Evolutionary conservation across 2,113 vertebrate genomes (phyloP), one percentile per base, ranked within the genome.

Genomic region (Saguinus imperator): DNA sequence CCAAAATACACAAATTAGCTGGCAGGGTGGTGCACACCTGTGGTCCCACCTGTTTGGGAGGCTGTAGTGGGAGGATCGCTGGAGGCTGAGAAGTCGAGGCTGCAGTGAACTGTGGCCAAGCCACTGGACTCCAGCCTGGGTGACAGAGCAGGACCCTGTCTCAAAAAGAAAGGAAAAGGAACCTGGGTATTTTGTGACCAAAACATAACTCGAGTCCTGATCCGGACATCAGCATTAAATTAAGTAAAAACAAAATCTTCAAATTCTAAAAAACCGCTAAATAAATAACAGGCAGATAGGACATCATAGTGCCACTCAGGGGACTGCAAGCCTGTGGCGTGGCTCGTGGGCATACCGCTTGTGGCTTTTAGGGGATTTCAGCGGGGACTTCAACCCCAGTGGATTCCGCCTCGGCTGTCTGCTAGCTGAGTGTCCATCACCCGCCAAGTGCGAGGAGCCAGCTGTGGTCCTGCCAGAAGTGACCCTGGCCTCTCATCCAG

Each of bases 291-390:
- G 8, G 5, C 35, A 79, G 25, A 7, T 17, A 7, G 23, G 55
- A 55, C 43, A 20, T 0, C n/a, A 7, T 1, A 0, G n/a, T 11
- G n/a, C 29, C 0, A 0, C 52, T 43, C 21, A 17, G 45, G 66
- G 10, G 23, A 9, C 35, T 0, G 0, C 3, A 35, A 43, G 70
- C 3, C 66, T 6, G 18, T 29, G 66, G 17, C 23, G 4, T 27
- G 23, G 14, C n/a, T 52, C 2, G 7, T 5, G 6, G 29, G 7
- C 7, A 1, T 8, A 29, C 5, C 6, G 58, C 23, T 43, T 0
- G 0, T 68, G 89, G 25, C 66, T 52, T 29, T 32, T 8, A 27
- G 61, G 32, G n/a, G 27, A 1, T 43, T n/a, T 52, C 6, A 12
- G 16, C 4, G 20, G 48, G 52, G 45, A 5, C 32, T 50, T 55